Conservation (phyloP, 2,113 vertebrate species). For the Brachionichthys hirsutus region DNA sequence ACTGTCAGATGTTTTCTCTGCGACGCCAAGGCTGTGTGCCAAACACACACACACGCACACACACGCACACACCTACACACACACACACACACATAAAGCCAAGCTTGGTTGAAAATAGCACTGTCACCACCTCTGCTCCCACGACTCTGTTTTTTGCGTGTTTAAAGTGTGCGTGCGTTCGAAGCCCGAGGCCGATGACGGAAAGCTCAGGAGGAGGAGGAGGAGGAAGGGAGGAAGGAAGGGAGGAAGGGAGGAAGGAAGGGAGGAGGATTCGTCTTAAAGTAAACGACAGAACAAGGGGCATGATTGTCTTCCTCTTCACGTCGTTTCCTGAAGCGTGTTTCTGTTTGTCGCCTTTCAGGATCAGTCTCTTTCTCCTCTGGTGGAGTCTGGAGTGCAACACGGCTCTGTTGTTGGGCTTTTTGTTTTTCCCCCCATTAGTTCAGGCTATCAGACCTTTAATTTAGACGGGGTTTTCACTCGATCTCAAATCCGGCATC, state of each 20-base stretch:
- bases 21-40: background rate
- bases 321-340: background rate
- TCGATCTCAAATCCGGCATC: too few species aligned
- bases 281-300: slow-evolving; percentile 7
- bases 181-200: slow-evolving; percentile 32
- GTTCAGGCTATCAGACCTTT: too few species aligned
- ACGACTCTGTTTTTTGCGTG: slow-evolving; percentile 20
- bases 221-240: slow-evolving; percentile 2
- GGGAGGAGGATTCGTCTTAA: background rate
- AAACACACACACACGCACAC: slow-evolving; percentile 4
- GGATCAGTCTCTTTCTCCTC: background rate
- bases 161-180: slow-evolving; percentile 10
- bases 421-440: background rate
- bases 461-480: too few species aligned
- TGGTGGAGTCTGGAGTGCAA: slow-evolving; percentile 5
- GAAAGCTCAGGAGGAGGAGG: slow-evolving; percentile 16
- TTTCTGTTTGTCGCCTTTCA: background rate
- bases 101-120: slow-evolving; percentile 35
- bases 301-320: background rate
- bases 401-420: background rate
- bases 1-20: slow-evolving; percentile 16
- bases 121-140: slow-evolving; percentile 49
- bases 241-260: slow-evolving; percentile 3
- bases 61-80: slow-evolving; percentile 6
- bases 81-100: slow-evolving; percentile 7